phyloP scores from a whole-genome alignment of 1,140 invertebrate genomes.

The Sweltsa coloradensis region DNA sequence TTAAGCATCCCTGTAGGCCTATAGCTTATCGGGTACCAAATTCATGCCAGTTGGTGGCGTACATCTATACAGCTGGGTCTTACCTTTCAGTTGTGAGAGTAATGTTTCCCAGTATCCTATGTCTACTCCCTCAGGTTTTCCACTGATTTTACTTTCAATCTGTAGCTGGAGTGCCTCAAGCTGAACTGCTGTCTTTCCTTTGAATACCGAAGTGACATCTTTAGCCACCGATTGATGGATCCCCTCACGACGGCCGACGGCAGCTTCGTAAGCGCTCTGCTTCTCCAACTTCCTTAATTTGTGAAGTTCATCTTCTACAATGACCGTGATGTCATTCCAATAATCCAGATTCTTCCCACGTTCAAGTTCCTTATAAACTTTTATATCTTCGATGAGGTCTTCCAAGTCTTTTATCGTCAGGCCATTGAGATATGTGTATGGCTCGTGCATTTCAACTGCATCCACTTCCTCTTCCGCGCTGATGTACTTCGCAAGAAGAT shows the following conservation, averaged over 20 bases:
- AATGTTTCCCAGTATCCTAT: slow-evolving; percentile 96
- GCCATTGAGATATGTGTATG: slow-evolving; percentile 93
- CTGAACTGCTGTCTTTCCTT: slow-evolving; percentile 84
- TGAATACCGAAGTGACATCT: slow-evolving; percentile 84
- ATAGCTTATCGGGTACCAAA: too few species aligned
- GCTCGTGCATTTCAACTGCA: slow-evolving; percentile 96
- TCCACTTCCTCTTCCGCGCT: slow-evolving; percentile 83
- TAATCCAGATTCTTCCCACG: slow-evolving; percentile 80
- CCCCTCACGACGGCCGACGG: slow-evolving; percentile 68
- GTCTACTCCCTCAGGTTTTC: slow-evolving; percentile 81
- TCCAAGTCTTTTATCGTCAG: slow-evolving; percentile 88
- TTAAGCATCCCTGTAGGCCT: too few species aligned
- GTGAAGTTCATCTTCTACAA: slow-evolving; percentile 88
- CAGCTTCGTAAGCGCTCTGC: slow-evolving; percentile 44
- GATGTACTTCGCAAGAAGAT: slow-evolving; percentile 93
- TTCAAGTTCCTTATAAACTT: slow-evolving; percentile 80
- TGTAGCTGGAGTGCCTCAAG: slow-evolving; percentile 68
- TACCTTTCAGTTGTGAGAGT: slow-evolving; percentile 78
- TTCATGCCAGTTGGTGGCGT: too few species aligned
- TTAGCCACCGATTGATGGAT: slow-evolving; percentile 86
- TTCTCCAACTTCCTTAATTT: slow-evolving; percentile 68
- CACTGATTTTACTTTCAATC: slow-evolving; percentile 81
- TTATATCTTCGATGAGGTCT: slow-evolving; percentile 94
- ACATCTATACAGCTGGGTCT: too few species aligned
- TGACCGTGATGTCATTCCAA: slow-evolving; percentile 95